Percentiles rank a stretch among this genome's conserved stretches.
These are phyloP conservation scores for Periophthalmodon schlosseri DNA, from an alignment of 2,113 vertebrate genomes.

Conservation along the genomic window DNA sequence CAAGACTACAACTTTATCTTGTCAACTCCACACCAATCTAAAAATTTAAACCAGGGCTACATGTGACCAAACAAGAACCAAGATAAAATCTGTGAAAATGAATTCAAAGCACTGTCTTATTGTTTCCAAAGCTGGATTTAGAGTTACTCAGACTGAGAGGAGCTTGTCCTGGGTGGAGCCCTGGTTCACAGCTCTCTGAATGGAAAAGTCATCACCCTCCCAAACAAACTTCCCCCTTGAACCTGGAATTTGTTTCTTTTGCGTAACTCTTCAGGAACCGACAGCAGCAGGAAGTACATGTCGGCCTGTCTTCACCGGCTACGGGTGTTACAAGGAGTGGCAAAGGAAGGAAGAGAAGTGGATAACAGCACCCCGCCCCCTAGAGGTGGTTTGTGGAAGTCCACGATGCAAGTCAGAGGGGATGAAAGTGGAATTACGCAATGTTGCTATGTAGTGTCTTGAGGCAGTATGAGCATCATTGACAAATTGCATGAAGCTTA, in stretches of 20 bases:
- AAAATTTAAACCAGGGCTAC: not conserved
- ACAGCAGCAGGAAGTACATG: slow-evolving; percentile 48
- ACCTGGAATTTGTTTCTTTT: slow-evolving; percentile 60
- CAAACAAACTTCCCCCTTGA: slow-evolving; percentile 11
- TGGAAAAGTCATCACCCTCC: slow-evolving; percentile 32
- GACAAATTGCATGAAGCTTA: too few relatives aligned
- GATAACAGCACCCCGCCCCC: not conserved
- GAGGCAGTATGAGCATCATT: too few relatives aligned
- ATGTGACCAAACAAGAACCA: not conserved
- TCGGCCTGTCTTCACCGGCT: slow-evolving; percentile 23
- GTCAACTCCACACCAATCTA: not conserved
- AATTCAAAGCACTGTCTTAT: not conserved
- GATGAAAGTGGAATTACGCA: not conserved
- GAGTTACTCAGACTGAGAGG: not conserved
- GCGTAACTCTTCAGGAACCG: slow-evolving; percentile 32
- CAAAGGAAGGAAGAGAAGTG: slow-evolving; percentile 7
- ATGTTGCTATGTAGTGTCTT: not conserved
- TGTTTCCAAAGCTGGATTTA: not conserved
- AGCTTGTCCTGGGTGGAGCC: slow-evolving; percentile 46
- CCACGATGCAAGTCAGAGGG: slow-evolving; percentile 22
- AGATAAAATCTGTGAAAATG: not conserved
- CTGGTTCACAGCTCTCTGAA: slow-evolving; percentile 41
- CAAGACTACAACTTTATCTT: not conserved
- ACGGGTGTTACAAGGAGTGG: not conserved
- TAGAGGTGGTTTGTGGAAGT: slow-evolving; percentile 13